Evolutionary conservation across 2,888 invertebrate species (phyloP), one percentile per base, ranked within the genome.

Genomic region (Mycalesis mineus): DNA sequence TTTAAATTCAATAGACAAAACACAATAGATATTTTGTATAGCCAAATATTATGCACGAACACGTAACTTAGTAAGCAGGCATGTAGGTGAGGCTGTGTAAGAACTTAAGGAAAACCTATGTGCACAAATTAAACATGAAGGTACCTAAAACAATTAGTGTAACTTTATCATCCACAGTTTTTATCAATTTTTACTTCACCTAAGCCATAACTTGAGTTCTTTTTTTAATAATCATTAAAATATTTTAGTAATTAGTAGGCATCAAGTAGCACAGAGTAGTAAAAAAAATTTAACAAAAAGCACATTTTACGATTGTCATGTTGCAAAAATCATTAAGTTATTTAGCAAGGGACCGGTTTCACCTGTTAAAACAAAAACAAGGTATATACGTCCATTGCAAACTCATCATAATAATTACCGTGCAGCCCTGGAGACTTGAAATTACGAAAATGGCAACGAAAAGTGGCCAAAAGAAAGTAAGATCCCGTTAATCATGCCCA

Each of bases 401-500:
- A 9, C 11, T 36, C 36, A 42, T 6, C 42, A 22, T 22, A 4
- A 7, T 22, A 42, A 42, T 33, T 15, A 33, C 31, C 6, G 14
- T 17, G 11, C 17, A 7, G 11, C 28, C 29, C 7, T 15, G 9
- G 13, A 7, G 15, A 6, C 17, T 36, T 36, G 22, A 22, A 4
- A 22, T 22, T 22, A 52, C 36, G n/a, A 44, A 22, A 36, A 28
- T 17, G 33, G 31, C 15, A 17, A 42, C 42, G 49, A 53, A 53
- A 57, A 52, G 71, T 67, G 62, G 49, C 62, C 60, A 65, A 60
- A 74, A 72, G 80, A 83, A 84, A 83, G 81, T 76, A 66, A 65
- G 69, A 74, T 78, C 69, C 80, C 78, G 80, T 81, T 80, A 78
- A 72, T 66, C 66, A 74, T 55, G 68, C 75, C 68, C 74, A 75